Evolutionary conservation across 2,888 invertebrate species (phyloP), one percentile per base, ranked within the genome.

Genomic region (Strigamia maritima): DNA sequence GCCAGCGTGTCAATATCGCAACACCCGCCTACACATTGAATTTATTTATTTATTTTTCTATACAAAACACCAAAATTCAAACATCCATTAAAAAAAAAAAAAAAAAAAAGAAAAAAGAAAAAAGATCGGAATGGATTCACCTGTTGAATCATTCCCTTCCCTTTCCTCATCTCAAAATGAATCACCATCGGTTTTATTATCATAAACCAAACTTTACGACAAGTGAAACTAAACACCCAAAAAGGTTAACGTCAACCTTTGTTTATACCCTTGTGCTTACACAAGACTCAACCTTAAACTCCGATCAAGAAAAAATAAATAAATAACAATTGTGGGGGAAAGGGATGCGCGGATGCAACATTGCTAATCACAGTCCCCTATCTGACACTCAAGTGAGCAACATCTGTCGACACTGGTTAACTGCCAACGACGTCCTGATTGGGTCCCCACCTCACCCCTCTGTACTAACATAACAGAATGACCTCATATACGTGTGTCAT

Each of bases 391-490:
- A 70, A 70, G 70, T 70, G 70, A 70, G 70, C 70, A 70, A 70
- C 70, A 70, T 70, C 70, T 70, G 70, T 70, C 70, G 70, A 70
- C 70, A 70, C 70, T 70, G 70, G 70, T 70, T 70, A 70, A 70
- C 70, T 70, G 70, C 70, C 70, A 70, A 70, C 70, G 70, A 70
- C 28, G 70, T 70, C 70, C 70, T 70, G 70, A 70, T 70, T 70
- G 70, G 70, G 26, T 16, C 70, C 7, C 70, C 70, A 8, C 28
- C 26, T 14, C 12, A 12, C 26, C 70, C 26, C 70, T 19, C 54
- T 54, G 10, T 26, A 6, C 14, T 70, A 70, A 70, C 70, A 70
- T n/a, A 70, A 70, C 70, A 70, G 26, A 70, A 28, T 70, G 70
- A 28, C 70, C 70, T 70, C 70, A 70, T 26, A 70, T 70, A 26